Conservation (phyloP, 2,888 invertebrate genomes). For the Syritta pipiens region DNA sequence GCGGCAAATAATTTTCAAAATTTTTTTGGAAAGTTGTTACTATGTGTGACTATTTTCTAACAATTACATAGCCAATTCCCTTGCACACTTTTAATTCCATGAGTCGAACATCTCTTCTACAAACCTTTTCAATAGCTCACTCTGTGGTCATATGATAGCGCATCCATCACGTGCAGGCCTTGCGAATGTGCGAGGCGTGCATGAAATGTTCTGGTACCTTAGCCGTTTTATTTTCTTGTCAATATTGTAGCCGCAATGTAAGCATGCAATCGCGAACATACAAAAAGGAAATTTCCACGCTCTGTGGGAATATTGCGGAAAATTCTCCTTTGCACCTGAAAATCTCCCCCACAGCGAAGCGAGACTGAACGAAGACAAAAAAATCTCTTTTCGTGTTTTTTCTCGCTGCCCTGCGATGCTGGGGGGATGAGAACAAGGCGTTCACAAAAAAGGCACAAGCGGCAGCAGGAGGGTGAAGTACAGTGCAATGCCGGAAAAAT, state of each 20-base stretch:
- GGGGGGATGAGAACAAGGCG: slow-evolving; percentile 15
- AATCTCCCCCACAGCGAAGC: slow-evolving; percentile 19
- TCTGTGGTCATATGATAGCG: no score
- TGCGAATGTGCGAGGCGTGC: slow-evolving; percentile 16
- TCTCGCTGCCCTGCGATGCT: slow-evolving; percentile 11
- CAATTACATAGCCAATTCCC: no score
- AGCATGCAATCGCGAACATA: slow-evolving; percentile 65
- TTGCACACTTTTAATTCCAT: no score
- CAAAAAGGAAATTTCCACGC: slow-evolving; percentile 64
- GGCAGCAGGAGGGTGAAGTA: no score
- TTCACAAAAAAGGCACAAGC: slow-evolving; percentile 30
- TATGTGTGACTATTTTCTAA: no score
- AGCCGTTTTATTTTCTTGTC: slow-evolving; percentile 69
- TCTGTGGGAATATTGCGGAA: slow-evolving; percentile 66
- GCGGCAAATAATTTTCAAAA: no score
- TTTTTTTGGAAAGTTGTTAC: no score
- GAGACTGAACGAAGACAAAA: slow-evolving; percentile 43
- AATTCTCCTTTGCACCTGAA: slow-evolving; percentile 66
- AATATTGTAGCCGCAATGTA: slow-evolving; percentile 69
- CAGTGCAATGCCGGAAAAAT: slow-evolving; percentile 54
- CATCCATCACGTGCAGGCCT: slow-evolving; percentile 54
- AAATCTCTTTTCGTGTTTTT: slow-evolving; percentile 39
- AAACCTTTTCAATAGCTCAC: no score
- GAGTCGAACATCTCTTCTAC: no score
- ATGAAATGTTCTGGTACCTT: slow-evolving; percentile 28